phyloP scores from a whole-genome alignment of 2,888 invertebrate genomes.

The Geotrupes spiniger region DNA sequence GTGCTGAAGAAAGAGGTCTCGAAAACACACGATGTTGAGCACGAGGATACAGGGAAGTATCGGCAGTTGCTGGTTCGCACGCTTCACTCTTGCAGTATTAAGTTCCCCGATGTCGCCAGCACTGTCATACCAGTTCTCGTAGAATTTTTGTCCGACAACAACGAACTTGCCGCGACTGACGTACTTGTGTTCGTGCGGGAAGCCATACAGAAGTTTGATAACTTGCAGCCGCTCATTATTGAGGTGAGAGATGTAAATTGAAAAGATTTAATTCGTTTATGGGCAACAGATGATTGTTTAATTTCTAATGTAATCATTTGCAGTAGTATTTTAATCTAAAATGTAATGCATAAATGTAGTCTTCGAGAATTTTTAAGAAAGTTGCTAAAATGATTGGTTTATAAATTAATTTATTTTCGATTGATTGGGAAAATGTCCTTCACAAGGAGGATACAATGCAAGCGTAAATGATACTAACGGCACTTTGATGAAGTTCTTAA shows the following conservation, averaged over 20 bases:
- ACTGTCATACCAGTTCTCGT: slow-evolving; percentile 92
- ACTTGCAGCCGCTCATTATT: slow-evolving; percentile 77
- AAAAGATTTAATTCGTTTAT: no score
- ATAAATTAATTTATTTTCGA: no score
- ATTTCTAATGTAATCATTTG: no score
- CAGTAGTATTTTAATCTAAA: no score
- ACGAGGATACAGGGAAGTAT: slow-evolving; percentile 93
- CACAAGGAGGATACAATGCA: no score
- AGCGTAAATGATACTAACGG: no score
- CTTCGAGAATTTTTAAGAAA: no score
- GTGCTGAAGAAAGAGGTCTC: slow-evolving; percentile 91
- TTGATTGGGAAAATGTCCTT: no score
- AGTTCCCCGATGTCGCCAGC: slow-evolving; percentile 93
- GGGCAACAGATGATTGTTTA: no score
- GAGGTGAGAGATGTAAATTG: slow-evolving; percentile 54
- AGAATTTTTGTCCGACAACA: slow-evolving; percentile 87
- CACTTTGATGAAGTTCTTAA: no score
- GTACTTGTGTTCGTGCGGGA: slow-evolving; percentile 93
- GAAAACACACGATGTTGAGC: slow-evolving; percentile 84
- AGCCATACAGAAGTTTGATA: slow-evolving; percentile 91
- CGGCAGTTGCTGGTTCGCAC: slow-evolving; percentile 93
- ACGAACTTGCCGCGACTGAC: slow-evolving; percentile 88
- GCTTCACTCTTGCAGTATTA: slow-evolving; percentile 88
- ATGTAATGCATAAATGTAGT: no score
- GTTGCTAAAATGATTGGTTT: no score